Base-by-base conservation (phyloP, 2,888 invertebrate species). In the Eudasyphora cyanicolor region DNA sequence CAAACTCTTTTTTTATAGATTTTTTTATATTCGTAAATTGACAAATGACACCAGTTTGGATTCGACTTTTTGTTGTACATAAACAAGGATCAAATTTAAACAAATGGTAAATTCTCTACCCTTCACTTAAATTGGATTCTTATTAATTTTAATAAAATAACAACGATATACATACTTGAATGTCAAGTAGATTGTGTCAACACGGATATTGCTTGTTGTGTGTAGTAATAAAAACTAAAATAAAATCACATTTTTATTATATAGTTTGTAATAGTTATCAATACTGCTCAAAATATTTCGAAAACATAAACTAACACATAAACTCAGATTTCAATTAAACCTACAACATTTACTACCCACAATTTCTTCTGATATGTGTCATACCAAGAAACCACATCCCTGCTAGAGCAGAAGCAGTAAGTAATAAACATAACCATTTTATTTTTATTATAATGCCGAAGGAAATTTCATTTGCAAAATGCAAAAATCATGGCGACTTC, bases 381-480 rank as follows among this genome's bases (percentile, higher is more conserved):
- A 57, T n/a, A 24, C 4, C 49, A 49, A 49, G 49, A 49, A 17
- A 49, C 27, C 27, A 57, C 57, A 57, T 27, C 57, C 57, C 19
- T 49, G 6, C 17, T 49, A 2, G 17, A 49, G 49, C 17, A 49
- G 17, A 29, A 60, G 6, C 7, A 29, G 49, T 5, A n/a, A 60
- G 29, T 32, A 54, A 60, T 57, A 60, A 32, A 60, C 29, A 32
- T 32, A 32, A 60, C 21, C 29, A 27, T 27, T 27, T 57, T 27
- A 19, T 19, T 57, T 27, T 57, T 57, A 24, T 57, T n/a, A 27
- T 57, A 27, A 57, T 27, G 60, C 14, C 29, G n/a, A 32, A 29
- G n/a, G 29, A 60, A 57, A 27, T 54, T 57, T 57, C 57, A 54
- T 60, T 60, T 60, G 32, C n/a, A 60, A 60, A 29, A 60, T 60